A percentile compares a stretch with the other conserved stretches of the same genome.
Evolutionary conservation across 2,113 vertebrate species (phyloP).

Genomic region (Urocynchramus pylzowi): DNA sequence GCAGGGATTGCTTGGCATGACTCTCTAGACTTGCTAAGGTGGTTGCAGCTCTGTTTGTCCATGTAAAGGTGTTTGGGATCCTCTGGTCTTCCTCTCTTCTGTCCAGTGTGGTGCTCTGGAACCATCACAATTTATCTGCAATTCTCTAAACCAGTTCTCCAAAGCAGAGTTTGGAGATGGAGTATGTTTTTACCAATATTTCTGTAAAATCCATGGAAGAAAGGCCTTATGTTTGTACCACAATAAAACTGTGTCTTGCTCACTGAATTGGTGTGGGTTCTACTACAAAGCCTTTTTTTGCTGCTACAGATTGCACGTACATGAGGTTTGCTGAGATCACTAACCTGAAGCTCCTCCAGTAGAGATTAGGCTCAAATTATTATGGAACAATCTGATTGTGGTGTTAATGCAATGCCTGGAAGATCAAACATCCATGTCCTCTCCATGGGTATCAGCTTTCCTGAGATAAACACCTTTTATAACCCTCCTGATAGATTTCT

Average conservation of each 20-base stretch:
- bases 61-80: background rate
- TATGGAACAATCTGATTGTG: background rate
- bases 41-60: background rate
- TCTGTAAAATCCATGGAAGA: background rate
- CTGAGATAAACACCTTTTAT: background rate
- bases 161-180: background rate
- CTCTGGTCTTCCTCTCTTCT: background rate
- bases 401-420: background rate
- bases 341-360: background rate
- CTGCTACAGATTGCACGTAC: background rate
- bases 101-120: rapidly evolving
- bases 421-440: background rate
- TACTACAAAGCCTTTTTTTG: background rate
- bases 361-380: background rate
- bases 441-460: background rate
- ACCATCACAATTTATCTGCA: background rate
- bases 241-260: background rate
- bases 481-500: background rate
- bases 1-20: background rate
- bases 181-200: background rate
- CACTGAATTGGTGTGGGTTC: background rate
- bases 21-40: background rate
- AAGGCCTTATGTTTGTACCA: background rate
- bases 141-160: background rate
- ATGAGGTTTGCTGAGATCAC: background rate